These are phyloP conservation scores for Paracentrotus lividus DNA, from an alignment of 53 echinoderm and acorn worm genomes.

Conservation along the genomic window DNA sequence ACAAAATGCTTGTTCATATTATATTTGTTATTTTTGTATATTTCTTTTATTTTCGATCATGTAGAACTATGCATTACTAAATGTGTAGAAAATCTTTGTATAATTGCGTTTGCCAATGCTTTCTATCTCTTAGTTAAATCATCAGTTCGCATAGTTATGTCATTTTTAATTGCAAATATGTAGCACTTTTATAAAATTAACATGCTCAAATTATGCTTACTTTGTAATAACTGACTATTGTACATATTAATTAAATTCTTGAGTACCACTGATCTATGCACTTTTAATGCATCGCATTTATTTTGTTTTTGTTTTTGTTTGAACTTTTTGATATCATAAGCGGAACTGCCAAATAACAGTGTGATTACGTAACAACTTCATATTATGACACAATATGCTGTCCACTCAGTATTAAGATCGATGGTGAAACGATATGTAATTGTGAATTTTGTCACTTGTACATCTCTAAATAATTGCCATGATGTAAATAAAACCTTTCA, in stretches of 20 bases:
- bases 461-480: neutral
- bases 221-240: neutral
- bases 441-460: neutral
- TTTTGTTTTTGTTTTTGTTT: too few relatives aligned
- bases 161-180: neutral
- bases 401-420: constrained; percentile 37
- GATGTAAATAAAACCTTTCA: too few relatives aligned
- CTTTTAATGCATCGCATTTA: neutral
- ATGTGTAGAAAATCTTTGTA: neutral
- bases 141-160: neutral
- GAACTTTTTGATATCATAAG: neutral
- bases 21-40: neutral
- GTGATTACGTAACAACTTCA: neutral
- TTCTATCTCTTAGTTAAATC: neutral
- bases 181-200: neutral
- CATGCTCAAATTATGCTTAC: neutral
- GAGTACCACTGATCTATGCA: neutral
- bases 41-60: neutral
- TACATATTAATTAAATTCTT: neutral
- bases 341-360: constrained; percentile 14
- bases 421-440: neutral
- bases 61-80: neutral
- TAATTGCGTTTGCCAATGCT: neutral
- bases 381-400: neutral
- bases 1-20: neutral